Base-by-base conservation (phyloP, 2,797 vertebrate species). In the Oreochromis grahami region DNA sequence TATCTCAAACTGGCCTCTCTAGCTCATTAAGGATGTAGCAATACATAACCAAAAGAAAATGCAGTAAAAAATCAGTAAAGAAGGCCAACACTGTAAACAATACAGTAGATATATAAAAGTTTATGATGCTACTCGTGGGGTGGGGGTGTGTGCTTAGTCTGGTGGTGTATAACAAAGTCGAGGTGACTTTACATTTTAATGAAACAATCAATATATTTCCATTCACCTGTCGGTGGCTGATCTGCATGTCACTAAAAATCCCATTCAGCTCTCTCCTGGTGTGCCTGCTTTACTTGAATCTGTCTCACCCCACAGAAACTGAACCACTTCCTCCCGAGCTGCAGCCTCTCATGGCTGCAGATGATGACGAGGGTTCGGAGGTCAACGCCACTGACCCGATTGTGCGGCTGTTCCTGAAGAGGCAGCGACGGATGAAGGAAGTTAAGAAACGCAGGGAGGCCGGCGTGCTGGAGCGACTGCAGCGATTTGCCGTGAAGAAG, bases 261-360 rank as follows among this genome's bases (percentile, higher is more conserved):
- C n/a, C 36, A 14, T 68, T 68, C 36, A 24, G 36, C 63, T 68
- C 13, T 43, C 63, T 21, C 63, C 63, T 24, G 38, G 38, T 43
- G n/a, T 21, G 63, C 38, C 38, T 15, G 38, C 63, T 74, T 74
- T 45, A 24, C 41, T 70, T 32, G 43, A 74, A 26, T 48, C 13
- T 2, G 0, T 51, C 52, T 88, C 14, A 5, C 38, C 41, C 81
- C 56, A 60, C 89, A 99, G 98, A 98, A 88, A 97, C 96, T 0
- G 96, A 97, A 55, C 97, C 97, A 9, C 95, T 99, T 32, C 97
- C 98, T 50, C 97, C 97, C 0, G 98, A 99, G 95, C 95, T 99
- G 88, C 97, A 97, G 86, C 97, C 98, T 7, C 93, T 99, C 3
- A 51, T 97, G 14, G 94, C 95, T 5, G 97, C 96, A 1, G 94